Conservation (phyloP, 2,888 invertebrate genomes). For the Galeruca laticollis region DNA sequence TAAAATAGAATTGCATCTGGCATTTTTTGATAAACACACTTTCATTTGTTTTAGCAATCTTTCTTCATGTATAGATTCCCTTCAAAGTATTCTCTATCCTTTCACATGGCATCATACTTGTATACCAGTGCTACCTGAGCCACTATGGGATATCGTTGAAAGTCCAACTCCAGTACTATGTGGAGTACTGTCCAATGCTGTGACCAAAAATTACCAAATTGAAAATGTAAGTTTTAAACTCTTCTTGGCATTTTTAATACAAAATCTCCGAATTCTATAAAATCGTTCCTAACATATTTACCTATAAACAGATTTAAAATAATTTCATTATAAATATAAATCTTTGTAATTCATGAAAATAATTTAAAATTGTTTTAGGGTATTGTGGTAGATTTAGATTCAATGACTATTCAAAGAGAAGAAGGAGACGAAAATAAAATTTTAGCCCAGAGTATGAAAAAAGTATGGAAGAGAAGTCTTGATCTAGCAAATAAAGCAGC, state of each 20-base stretch:
- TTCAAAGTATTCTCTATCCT: conserved; percentile 82
- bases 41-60: conserved; percentile 70
- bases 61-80: conserved; percentile 81
- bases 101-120: conserved; percentile 89
- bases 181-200: conserved; percentile 72
- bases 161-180: conserved; percentile 85
- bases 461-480: conserved; percentile 75
- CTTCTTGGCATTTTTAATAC: neutral
- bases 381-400: conserved; percentile 81
- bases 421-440: conserved; percentile 85
- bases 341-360: conserved; percentile 9
- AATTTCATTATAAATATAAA: too few relatives aligned
- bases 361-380: conserved; percentile 68
- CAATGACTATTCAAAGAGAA: conserved; percentile 72
- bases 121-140: conserved; percentile 80
- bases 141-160: conserved; percentile 76
- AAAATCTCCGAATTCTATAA: neutral
- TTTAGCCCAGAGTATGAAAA: conserved; percentile 77
- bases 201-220: conserved; percentile 65
- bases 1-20: neutral
- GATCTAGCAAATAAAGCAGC: conserved; percentile 64
- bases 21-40: conserved; percentile 10
- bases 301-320: too few relatives aligned
- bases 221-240: conserved; percentile 68
- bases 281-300: too few relatives aligned